Evolutionary conservation across 2,113 vertebrate species (phyloP), one percentile per base, ranked within the genome.

Genomic region (Ammodytes dubius): DNA sequence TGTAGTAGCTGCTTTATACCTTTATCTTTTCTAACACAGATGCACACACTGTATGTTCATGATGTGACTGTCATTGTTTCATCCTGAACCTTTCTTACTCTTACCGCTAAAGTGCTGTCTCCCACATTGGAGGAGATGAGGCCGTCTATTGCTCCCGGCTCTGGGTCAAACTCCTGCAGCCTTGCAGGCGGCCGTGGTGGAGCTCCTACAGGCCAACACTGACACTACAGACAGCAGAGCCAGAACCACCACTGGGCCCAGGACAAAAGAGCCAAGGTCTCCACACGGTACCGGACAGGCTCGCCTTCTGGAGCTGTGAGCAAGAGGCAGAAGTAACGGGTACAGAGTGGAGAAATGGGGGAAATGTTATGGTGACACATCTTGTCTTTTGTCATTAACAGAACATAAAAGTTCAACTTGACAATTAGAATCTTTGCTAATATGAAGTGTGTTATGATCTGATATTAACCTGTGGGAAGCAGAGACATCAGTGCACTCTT

Each of bases 41-140:
- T 45, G 9, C 4, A 67, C 5, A 76, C 7, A 50, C n/a, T 43
- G 17, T 42, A 9, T 49, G 17, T 17, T 60, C 39, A 39, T 56
- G 27, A 4, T 19, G 39, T n/a, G 27, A 77, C 59, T 57, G 43
- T 46, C 35, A 35, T 47, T 53, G 42, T 46, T 60, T 45, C 11
- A 12, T 3, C n/a, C 27, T 40, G 15, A 10, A 7, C 9, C 15
- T 27, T 40, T 43, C 6, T 54, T 40, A 12, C 8, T 43, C 88
- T 74, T 87, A 95, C 92, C 43, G 95, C 95, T 86, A 96, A 92
- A 59, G 95, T 96, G 93, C 94, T 93, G 88, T 96, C 95, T 60
- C 95, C 95, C 39, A 95, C 90, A 60, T 94, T 96, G 82, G 95
- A 94, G 64, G 92, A 85, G 74, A 96, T 96, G 86, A 96, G 95